Base-by-base conservation (phyloP, 2,797 vertebrate species). In the Sebastes oblongus region DNA sequence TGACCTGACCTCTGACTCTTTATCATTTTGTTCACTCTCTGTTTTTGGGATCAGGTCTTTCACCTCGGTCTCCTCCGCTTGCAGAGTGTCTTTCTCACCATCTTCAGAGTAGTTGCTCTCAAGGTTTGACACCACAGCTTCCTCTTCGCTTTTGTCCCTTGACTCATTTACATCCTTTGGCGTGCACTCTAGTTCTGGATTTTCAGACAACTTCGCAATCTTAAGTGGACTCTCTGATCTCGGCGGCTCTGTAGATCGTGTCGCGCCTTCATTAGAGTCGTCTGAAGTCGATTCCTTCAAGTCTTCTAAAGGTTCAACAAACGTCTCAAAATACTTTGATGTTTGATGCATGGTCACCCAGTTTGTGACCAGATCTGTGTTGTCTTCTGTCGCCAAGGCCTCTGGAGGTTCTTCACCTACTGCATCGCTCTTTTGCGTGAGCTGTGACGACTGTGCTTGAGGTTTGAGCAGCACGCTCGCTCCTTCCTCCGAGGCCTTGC, bases 231-330 rank as follows among this genome's bases (percentile, higher is more conserved):
- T 91, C 25, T 36, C 81, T 13, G 88, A 73, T 72, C 73, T 80
- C 12, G 7, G 18, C 62, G 30, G 4, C 64, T 91, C 82, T 6
- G 72, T 10, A 25, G 81, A 58, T 30, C 58, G 32, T 0, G 36
- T 18, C 34, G 22, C 73, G 22, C 73, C 75, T 54, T 66, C 14
- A 3, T 61, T 56, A 3, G 72, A 24, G 39, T 55, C 1, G 0
- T 87, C 77, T 8, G 82, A 25, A 2, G 59, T 22, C 1, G 75
- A 55, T 24, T 82, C 79, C 66, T 70, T 93, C 30, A 94, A 65
- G 54, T 95, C 94, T n/a, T 96, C 95, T 36, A 95, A 76, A 8
- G 96, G 95, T 72, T 96, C 95, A 0, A 94, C 88, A 73, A 94
- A 96, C 0, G 86, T 96, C 91, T 96, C 92, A 30, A 96, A 96